These are phyloP conservation scores for Lucinisca nassula DNA, from an alignment of 2,888 invertebrate species.

Conservation along the genomic window DNA sequence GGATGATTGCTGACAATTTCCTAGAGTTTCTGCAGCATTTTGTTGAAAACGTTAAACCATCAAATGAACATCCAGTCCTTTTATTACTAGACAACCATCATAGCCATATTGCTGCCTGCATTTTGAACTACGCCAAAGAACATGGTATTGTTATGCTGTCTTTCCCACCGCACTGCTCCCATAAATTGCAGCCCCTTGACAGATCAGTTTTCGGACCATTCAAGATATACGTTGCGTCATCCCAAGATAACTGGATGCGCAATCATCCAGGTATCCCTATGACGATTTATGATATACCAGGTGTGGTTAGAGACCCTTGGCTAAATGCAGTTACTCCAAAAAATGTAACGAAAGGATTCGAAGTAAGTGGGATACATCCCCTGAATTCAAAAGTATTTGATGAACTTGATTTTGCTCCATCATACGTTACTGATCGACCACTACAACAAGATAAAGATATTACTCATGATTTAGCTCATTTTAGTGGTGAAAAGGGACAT, in stretches of 20 bases:
- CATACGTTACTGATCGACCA: conserved; percentile 39
- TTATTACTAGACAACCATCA: conserved; percentile 83
- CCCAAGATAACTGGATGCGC: conserved; percentile 82
- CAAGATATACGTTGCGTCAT: conserved; percentile 80
- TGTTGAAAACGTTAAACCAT: conserved; percentile 73
- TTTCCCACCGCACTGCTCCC: conserved; percentile 78
- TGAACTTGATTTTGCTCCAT: conserved; percentile 24
- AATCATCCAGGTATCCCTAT: conserved; percentile 83
- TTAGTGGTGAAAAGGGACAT: not conserved
- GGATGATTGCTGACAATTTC: conserved; percentile 81
- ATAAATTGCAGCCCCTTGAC: conserved; percentile 88
- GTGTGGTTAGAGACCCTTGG: too few species aligned
- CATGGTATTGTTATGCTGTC: conserved; percentile 86
- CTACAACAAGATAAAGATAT: too few species aligned
- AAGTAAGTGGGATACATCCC: conserved; percentile 27
- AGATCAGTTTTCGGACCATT: conserved; percentile 87
- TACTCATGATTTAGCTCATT: not conserved
- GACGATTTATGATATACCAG: conserved; percentile 55
- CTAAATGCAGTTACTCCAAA: too few species aligned
- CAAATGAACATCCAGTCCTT: conserved; percentile 74
- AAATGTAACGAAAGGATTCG: too few species aligned
- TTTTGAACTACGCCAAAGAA: conserved; percentile 82
- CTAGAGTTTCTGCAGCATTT: conserved; percentile 80
- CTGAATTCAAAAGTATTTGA: conserved; percentile 14
- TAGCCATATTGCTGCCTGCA: conserved; percentile 67